Percentiles rank a stretch among this genome's conserved stretches.
Evolutionary conservation across 2,113 vertebrate species (phyloP).

Genomic region (Uropsilus gracilis): DNA sequence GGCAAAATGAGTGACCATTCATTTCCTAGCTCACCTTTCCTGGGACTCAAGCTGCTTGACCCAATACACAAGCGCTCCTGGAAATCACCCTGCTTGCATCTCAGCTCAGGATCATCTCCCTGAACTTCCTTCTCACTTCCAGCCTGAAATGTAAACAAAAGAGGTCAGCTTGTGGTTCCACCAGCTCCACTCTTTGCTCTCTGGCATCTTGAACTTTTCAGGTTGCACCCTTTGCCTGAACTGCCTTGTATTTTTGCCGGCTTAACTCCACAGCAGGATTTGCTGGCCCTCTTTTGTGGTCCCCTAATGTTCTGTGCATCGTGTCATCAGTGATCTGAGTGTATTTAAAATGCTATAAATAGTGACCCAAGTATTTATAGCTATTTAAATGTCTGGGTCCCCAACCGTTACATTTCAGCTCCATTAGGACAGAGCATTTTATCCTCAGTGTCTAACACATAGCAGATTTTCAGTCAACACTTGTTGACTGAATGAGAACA

Average conservation of each 20-base stretch:
- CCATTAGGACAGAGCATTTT: not conserved
- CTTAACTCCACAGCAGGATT: not conserved
- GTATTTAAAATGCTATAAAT: no score
- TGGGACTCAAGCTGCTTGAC: not conserved
- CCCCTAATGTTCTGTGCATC: not conserved
- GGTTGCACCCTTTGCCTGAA: not conserved
- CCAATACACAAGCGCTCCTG: not conserved
- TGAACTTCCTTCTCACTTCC: not conserved
- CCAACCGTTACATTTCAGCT: not conserved
- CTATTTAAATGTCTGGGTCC: not conserved
- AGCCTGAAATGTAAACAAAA: not conserved
- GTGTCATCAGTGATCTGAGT: not conserved
- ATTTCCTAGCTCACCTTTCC: not conserved
- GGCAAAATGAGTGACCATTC: not conserved
- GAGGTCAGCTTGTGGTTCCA: not conserved
- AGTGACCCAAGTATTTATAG: not conserved
- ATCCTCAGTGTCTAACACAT: not conserved
- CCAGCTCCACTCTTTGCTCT: not conserved
- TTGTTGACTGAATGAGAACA: not conserved
- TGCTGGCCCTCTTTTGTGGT: not conserved
- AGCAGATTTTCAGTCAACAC: not conserved
- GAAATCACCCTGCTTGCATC: not conserved
- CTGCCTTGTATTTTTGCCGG: not conserved
- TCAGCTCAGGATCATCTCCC: not conserved
- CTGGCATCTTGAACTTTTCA: constrained; percentile 2